These are phyloP conservation scores for Eudemis profundana DNA, from an alignment of 2,888 invertebrate genomes.

Conservation along the genomic window DNA sequence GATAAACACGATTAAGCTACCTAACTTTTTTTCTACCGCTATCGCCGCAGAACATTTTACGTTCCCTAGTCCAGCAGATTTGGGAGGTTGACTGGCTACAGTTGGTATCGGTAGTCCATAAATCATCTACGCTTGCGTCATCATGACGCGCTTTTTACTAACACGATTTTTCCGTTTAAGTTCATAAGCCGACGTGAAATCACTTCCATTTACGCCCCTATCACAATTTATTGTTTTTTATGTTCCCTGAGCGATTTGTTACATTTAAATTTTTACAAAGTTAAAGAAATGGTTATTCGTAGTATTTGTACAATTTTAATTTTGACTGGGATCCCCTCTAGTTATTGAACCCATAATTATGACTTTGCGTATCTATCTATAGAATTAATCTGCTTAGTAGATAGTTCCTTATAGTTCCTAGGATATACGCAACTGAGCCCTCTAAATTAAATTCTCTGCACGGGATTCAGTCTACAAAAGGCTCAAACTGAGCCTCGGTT, in stretches of 20 bases:
- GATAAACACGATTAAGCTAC: neutral
- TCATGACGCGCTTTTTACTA: constrained; percentile 41
- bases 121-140: constrained; percentile 36
- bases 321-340: no score
- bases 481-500: constrained; percentile 2
- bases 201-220: constrained; percentile 30
- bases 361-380: no score
- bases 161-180: constrained; percentile 42
- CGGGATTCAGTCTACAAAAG: constrained; percentile 9
- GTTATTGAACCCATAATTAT: no score
- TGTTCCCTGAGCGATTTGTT: neutral
- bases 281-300: no score
- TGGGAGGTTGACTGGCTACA: constrained; percentile 29
- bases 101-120: constrained; percentile 35
- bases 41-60: constrained; percentile 12
- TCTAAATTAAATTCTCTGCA: neutral
- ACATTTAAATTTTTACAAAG: no score
- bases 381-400: no score
- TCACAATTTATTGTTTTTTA: constrained; percentile 19
- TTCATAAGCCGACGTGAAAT: constrained; percentile 41
- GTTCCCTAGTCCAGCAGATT: constrained; percentile 15
- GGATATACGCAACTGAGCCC: neutral
- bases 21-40: neutral
- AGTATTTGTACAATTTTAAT: no score
- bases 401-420: no score